Base-by-base conservation (phyloP, 2,797 vertebrate genomes). In the Pteronotus mesoamericanus region DNA sequence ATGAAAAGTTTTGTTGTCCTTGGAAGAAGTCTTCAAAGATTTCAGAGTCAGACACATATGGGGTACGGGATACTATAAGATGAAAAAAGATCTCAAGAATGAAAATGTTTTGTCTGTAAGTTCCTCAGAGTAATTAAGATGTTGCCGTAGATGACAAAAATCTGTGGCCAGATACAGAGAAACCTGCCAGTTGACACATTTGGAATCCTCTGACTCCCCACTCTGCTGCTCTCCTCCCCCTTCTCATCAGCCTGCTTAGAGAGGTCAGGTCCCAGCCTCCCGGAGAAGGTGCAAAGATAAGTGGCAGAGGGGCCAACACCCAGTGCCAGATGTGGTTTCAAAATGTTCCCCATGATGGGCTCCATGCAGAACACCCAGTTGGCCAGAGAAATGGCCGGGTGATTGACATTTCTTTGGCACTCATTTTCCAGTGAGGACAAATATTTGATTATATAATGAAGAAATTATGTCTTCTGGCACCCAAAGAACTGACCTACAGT, bases 401-500 rank as follows among this genome's bases (percentile, higher is more conserved):
- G 82, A 91, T 51, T 29, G 86, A 83, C 2, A 1, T 84, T 79
- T 39, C 90, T 86, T 75, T 37, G 57, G 87, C 44, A 7, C 57
- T 95, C 37, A 9, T 77, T 96, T 95, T 92, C 95, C 89, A 94
- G 77, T 66, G 83, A 75, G 82, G 83, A 91, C 94, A 83, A 95
- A 80, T 85, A 93, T 91, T 87, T 95, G 86, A 94, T 96, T 94
- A 92, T 94, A 89, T 94, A 97, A 97, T 92, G 79, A 91, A 89
- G 89, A 95, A 97, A 89, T 86, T 95, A 86, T 95, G 95, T 96
- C 95, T 96, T 77, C 88, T 96, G 95, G 96, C 93, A 95, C 92
- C 94, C 83, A 90, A 46, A 86, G 91, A 92, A 89, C 92, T 77
- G 91, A 93, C 95, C 86, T 91, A 89, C 61, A 96, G 72, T 95